Evolutionary conservation across 2,888 invertebrate genomes (phyloP).

Genomic region (Cosmia trapezina): DNA sequence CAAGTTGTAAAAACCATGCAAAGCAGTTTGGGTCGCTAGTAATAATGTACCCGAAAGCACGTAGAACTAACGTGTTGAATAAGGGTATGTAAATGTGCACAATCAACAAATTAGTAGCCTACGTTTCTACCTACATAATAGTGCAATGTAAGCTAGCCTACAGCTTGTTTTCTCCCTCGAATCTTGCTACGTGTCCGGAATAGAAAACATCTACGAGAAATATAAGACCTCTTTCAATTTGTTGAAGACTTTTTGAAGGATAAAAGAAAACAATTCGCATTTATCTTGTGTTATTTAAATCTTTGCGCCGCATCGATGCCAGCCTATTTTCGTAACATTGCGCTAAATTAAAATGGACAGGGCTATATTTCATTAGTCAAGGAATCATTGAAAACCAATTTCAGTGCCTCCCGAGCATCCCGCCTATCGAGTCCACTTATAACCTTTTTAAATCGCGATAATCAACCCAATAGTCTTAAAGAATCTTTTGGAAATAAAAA

Average conservation of each 20-base stretch:
- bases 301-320: too few species aligned
- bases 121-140: slow-evolving; percentile 14
- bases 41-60: slow-evolving; percentile 4
- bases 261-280: background rate
- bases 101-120: slow-evolving; percentile 22
- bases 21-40: background rate
- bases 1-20: background rate
- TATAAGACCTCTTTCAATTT: background rate
- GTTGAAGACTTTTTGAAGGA: background rate
- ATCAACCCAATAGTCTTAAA: background rate
- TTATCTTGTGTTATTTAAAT: background rate
- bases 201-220: slow-evolving; percentile 3
- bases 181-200: slow-evolving; percentile 29
- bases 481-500: background rate
- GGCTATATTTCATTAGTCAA: background rate
- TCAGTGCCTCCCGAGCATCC: too few species aligned
- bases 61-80: slow-evolving; percentile 15
- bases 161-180: slow-evolving; percentile 9
- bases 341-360: background rate
- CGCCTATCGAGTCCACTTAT: too few species aligned
- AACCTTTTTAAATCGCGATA: too few species aligned
- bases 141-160: slow-evolving; percentile 15
- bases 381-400: background rate
- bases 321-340: background rate
- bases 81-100: slow-evolving; percentile 13